Conservation (phyloP, 2,797 vertebrate genomes). For the Poeciliopsis gracilis region DNA sequence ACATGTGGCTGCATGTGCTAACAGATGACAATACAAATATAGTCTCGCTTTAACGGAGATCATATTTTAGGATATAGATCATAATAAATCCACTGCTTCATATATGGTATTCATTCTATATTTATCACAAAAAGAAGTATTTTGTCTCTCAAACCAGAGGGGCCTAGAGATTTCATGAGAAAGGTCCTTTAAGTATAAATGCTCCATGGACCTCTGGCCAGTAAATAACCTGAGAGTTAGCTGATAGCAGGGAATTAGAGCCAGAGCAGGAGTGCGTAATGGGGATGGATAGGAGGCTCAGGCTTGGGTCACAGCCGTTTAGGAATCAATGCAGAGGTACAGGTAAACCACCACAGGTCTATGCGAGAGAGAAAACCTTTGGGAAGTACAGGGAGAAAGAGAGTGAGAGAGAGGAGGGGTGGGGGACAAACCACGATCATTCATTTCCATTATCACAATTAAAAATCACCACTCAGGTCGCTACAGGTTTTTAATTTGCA, state of each 20-base stretch:
- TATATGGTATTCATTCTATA: slow-evolving; percentile 7
- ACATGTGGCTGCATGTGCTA: slow-evolving; percentile 29
- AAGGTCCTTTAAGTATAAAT: slow-evolving; percentile 69
- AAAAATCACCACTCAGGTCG: slow-evolving; percentile 64
- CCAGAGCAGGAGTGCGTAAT: slow-evolving; percentile 79
- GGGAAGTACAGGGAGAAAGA: slow-evolving; percentile 31
- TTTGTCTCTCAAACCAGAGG: slow-evolving; percentile 20
- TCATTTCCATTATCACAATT: slow-evolving; percentile 81
- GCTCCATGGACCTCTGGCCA: slow-evolving; percentile 62
- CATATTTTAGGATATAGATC: slow-evolving; percentile 18
- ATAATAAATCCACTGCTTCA: slow-evolving; percentile 2
- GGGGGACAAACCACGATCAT: slow-evolving; percentile 60
- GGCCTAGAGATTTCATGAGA: slow-evolving; percentile 28
- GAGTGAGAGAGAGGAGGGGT: slow-evolving; percentile 10
- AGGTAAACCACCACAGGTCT: slow-evolving; percentile 77
- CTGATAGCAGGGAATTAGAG: slow-evolving; percentile 83
- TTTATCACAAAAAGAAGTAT: slow-evolving; percentile 12
- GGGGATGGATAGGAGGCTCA: slow-evolving; percentile 84
- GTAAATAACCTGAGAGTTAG: slow-evolving; percentile 82
- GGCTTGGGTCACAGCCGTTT: slow-evolving; percentile 79
- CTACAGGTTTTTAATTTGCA: slow-evolving; percentile 76
- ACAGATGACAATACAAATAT: slow-evolving; percentile 39
- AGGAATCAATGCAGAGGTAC: slow-evolving; percentile 81
- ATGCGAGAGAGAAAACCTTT: slow-evolving; percentile 65
- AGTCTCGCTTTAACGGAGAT: slow-evolving; percentile 10